Evolutionary conservation across 2,888 invertebrate genomes (phyloP).

Genomic region (Piscicola geometra): DNA sequence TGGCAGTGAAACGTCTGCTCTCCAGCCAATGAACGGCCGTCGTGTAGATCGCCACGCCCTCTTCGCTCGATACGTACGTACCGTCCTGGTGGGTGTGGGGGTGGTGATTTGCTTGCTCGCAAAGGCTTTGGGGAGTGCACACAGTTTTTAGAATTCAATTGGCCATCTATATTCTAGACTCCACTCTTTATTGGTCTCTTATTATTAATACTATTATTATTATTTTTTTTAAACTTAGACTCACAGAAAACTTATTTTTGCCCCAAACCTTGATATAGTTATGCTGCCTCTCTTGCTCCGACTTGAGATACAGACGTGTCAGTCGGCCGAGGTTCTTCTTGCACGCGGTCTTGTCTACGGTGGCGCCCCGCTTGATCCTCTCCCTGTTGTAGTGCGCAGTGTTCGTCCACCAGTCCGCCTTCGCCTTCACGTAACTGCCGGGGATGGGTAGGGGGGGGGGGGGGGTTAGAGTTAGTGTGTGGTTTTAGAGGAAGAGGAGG

Average conservation of each 20-base stretch:
- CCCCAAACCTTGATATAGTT: constrained; percentile 84
- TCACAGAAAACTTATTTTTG: neutral
- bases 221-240: neutral
- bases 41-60: constrained; percentile 98
- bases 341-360: constrained; percentile 99
- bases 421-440: constrained; percentile 91
- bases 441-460: no score
- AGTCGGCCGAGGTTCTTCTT: constrained; percentile 98
- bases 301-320: constrained; percentile 88
- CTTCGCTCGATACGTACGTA: constrained; percentile 97
- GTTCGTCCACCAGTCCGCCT: constrained; percentile 99
- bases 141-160: neutral
- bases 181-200: no score
- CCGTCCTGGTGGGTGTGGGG: constrained; percentile 80
- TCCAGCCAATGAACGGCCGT: constrained; percentile 99
- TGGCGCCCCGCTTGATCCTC: constrained; percentile 95
- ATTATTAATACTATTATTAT: no score
- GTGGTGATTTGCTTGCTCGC: no score
- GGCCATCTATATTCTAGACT: neutral
- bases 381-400: constrained; percentile 99
- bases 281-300: constrained; percentile 97
- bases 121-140: no score
- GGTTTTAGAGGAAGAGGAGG: no score
- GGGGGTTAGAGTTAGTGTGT: no score
- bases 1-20: constrained; percentile 93